Evolutionary conservation across 2,888 invertebrate genomes (phyloP).

Genomic region (Fissipunctia ypsillon): DNA sequence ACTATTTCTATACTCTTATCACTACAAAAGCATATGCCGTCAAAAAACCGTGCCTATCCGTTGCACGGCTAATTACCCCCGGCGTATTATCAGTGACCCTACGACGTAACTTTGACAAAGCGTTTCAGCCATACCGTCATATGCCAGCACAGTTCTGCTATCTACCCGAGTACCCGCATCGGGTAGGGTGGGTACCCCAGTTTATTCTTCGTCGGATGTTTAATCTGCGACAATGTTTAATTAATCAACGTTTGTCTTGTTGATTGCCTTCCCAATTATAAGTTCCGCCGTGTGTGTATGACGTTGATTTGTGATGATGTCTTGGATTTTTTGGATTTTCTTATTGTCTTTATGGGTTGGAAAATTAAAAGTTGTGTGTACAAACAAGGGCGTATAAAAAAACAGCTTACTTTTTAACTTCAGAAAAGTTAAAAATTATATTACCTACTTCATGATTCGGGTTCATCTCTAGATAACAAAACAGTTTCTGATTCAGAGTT

Average conservation of each 20-base stretch:
- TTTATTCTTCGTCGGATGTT: constrained; percentile 82
- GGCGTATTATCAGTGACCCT: constrained; percentile 62
- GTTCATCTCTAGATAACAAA: not conserved
- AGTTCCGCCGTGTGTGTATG: constrained; percentile 83
- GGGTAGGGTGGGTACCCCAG: constrained; percentile 66
- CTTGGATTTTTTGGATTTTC: constrained; percentile 46
- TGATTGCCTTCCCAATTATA: constrained; percentile 89
- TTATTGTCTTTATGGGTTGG: constrained; percentile 22
- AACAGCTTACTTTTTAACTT: not conserved
- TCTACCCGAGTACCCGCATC: constrained; percentile 67
- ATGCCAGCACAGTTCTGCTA: constrained; percentile 51
- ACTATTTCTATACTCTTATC: constrained; percentile 14
- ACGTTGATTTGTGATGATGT: constrained; percentile 83
- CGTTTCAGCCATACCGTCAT: constrained; percentile 59
- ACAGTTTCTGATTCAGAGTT: not conserved
- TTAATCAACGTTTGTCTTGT: constrained; percentile 88
- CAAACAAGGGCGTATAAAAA: no score
- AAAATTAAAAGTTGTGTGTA: not conserved
- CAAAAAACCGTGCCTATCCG: constrained; percentile 59
- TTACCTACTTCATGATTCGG: not conserved
- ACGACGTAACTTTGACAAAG: constrained; percentile 63
- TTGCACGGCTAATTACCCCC: constrained; percentile 64
- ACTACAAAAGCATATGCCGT: constrained; percentile 27
- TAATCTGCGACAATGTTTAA: constrained; percentile 89
- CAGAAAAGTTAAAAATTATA: not conserved